A percentile compares a stretch with the other conserved stretches of the same genome.
Evolutionary conservation across 2,113 vertebrate species (phyloP).

Genomic region (Tringa solitaria): DNA sequence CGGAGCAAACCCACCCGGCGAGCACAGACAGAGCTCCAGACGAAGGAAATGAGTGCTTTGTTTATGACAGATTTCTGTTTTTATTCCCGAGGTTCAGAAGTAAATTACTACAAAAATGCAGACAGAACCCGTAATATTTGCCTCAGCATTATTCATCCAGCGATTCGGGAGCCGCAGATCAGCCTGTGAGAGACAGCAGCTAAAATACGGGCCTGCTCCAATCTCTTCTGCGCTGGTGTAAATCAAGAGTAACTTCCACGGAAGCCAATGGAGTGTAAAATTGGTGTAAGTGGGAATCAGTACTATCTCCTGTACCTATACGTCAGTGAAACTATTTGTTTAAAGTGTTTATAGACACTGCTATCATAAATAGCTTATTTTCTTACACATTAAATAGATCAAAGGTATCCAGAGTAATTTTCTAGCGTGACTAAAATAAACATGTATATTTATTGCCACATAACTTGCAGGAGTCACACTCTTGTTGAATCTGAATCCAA

Average conservation of each 20-base stretch:
- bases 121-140: not conserved
- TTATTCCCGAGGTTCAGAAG: conserved; percentile 56
- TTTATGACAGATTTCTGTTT: conserved; percentile 37
- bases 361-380: conserved; percentile 47
- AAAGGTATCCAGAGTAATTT: conserved; percentile 47
- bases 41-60: conserved; percentile 4
- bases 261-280: conserved; percentile 40
- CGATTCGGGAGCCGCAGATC: not conserved
- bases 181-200: not conserved
- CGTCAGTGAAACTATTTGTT: conserved; percentile 23
- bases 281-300: conserved; percentile 35
- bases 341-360: not conserved
- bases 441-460: conserved; percentile 2
- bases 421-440: not conserved
- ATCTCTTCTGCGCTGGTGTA: not conserved
- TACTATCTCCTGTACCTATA: not conserved
- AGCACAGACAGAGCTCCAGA: not conserved
- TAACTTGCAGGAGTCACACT: not conserved
- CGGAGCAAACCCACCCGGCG: fast-evolving
- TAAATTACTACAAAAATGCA: conserved; percentile 48
- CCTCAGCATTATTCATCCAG: conserved; percentile 35
- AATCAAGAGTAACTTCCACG: conserved; percentile 36
- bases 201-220: conserved; percentile 20
- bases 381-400: conserved; percentile 41
- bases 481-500: not conserved